These are phyloP conservation scores for Diplosoma virens DNA, from an alignment of 23 tunicate species.

Conservation along the genomic window DNA sequence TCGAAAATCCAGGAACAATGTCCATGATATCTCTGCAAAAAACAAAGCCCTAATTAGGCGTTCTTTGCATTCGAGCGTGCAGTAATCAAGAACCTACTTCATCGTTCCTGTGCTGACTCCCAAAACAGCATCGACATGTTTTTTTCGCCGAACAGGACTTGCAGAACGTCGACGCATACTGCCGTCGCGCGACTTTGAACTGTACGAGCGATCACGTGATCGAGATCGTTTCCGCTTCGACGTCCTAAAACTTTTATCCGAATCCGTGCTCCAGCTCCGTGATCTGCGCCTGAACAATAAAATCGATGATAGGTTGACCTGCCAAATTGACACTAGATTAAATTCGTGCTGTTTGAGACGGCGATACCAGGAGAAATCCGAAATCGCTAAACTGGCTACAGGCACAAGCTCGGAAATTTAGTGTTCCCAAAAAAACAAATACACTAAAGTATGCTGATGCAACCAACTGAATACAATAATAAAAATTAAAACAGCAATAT, in stretches of 20 bases:
- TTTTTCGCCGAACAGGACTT: slow-evolving; percentile 33
- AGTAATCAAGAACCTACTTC: slow-evolving; percentile 20
- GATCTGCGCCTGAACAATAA: slow-evolving; percentile 24
- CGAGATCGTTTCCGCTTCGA: slow-evolving; percentile 34
- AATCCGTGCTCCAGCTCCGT: slow-evolving; percentile 32
- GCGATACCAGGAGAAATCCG: no score
- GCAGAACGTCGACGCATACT: slow-evolving; percentile 12
- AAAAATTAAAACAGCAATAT: no score
- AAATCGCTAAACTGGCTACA: no score
- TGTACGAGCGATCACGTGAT: slow-evolving; percentile 28
- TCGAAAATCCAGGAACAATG: slow-evolving; percentile 65
- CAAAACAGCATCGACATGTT: slow-evolving; percentile 56
- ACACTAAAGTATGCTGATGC: no score
- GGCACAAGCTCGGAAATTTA: no score
- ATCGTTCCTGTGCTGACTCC: slow-evolving; percentile 54
- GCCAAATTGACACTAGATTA: no score
- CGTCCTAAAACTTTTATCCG: slow-evolving; percentile 3
- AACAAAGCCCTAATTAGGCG: neutral
- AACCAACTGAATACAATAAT: no score
- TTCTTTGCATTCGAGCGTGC: neutral
- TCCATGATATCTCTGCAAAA: slow-evolving; percentile 62
- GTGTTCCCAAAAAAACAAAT: no score
- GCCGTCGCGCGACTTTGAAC: slow-evolving; percentile 31
- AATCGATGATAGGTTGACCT: neutral
- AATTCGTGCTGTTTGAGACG: no score